phyloP scores from a whole-genome alignment of 2,888 invertebrate species.

The Teleiodes luculella region DNA sequence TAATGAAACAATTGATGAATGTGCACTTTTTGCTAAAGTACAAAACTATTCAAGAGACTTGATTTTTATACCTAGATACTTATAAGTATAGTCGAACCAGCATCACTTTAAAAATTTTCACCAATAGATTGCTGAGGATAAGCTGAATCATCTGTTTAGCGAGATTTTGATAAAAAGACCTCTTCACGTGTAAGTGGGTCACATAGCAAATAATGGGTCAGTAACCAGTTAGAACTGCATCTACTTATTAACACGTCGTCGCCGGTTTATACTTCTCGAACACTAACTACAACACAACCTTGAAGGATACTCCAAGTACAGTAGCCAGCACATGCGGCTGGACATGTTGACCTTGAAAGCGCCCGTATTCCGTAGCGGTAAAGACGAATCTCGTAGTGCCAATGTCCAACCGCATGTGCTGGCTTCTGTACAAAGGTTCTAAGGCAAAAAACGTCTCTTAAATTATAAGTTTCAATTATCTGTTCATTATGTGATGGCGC shows the following conservation, averaged over 20 bases:
- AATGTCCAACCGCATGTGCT: too few relatives aligned
- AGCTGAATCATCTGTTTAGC: slow-evolving; percentile 46
- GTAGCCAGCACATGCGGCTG: too few relatives aligned
- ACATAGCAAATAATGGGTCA: slow-evolving; percentile 21
- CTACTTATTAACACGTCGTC: slow-evolving; percentile 4
- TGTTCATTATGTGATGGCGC: too few relatives aligned
- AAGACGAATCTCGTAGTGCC: too few relatives aligned
- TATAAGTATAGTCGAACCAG: too few relatives aligned
- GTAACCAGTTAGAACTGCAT: slow-evolving; percentile 4
- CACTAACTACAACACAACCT: slow-evolving; percentile 33
- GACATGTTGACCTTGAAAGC: too few relatives aligned
- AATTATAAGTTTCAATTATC: too few relatives aligned
- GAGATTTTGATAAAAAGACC: slow-evolving; percentile 48
- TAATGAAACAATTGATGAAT: slow-evolving; percentile 19
- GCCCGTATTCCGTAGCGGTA: too few relatives aligned
- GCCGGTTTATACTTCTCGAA: slow-evolving; percentile 20
- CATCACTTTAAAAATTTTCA: slow-evolving; percentile 36
- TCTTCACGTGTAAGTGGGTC: slow-evolving; percentile 45
- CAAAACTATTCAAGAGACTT: background rate
- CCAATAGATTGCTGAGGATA: slow-evolving; percentile 39
- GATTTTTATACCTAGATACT: too few relatives aligned
- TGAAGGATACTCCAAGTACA: slow-evolving; percentile 5
- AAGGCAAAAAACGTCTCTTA: too few relatives aligned
- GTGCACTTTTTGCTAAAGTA: background rate
- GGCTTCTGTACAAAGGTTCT: too few relatives aligned